Percentiles rank a stretch among this genome's conserved stretches.
Conservation (phyloP, 2,113 vertebrate species). For the Toxotes jaculatrix region DNA sequence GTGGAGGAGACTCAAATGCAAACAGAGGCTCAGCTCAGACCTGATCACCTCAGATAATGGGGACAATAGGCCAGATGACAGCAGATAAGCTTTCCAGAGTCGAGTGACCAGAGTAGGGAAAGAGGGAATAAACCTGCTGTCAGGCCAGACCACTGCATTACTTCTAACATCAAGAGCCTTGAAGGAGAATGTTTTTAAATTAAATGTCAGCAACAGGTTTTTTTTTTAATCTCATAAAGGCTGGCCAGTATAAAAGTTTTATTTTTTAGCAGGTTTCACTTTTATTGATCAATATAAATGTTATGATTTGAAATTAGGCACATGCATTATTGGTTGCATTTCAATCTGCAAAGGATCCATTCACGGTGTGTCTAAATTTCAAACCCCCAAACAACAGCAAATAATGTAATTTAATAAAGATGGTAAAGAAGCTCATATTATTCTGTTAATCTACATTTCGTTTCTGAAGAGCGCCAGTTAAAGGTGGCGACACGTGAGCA, state of each 20-base stretch:
- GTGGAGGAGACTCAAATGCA: conserved; percentile 29
- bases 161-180: neutral
- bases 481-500: neutral
- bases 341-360: neutral
- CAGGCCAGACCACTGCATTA: conserved; percentile 35
- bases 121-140: conserved; percentile 61
- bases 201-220: neutral
- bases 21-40: conserved; percentile 59
- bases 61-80: conserved; percentile 80
- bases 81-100: conserved; percentile 74
- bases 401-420: neutral
- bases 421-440: neutral
- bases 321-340: neutral
- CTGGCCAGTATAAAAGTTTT: neutral
- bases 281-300: neutral
- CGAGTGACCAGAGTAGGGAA: conserved; percentile 44
- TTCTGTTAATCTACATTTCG: neutral
- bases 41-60: conserved; percentile 77
- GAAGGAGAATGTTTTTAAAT: conserved; percentile 9
- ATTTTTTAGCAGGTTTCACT: neutral
- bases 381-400: neutral
- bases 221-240: neutral
- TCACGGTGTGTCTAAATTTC: neutral
- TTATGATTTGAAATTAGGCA: neutral
- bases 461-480: neutral